Evolutionary conservation across 1,140 invertebrate species (phyloP), one percentile per base, ranked within the genome.

Genomic region (Drosophila parabipectinata): DNA sequence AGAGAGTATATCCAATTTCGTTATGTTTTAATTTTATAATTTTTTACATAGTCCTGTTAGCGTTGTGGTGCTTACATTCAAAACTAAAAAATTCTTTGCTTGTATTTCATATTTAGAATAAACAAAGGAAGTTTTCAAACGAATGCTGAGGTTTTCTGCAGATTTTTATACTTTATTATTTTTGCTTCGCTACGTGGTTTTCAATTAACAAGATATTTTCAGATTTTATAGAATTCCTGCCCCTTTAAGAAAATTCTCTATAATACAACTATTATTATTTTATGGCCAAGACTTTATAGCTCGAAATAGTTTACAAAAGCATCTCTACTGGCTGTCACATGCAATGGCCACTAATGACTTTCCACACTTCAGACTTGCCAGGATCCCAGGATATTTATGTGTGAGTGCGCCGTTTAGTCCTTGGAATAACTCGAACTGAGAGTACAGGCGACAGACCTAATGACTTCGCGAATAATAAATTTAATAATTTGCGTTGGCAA

Each of bases 391-490:
- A 60, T 50, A 72, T 79, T 67, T 56, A 79, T 60, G 62, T 44
- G 34, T 37, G 24, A 41, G 61, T 56, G 30, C 30, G 30, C 24
- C 41, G 44, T 30, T 50, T 57, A 57, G 63, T 55, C 41, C 63
- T 18, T 12, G 39, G 41, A 63, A 53, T 61, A 57, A 44, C 50
- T 68, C 53, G 68, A 57, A 68, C 44, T 62, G 47, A 12, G 47
- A 52, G 58, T 7, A 48, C 26, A 26, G 44, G 59, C 59, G 59
- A 80, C 53, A 56, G n/a, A 24, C 45, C 61, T 63, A 81, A 78
- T 75, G 69, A 81, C 67, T 77, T 72, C 67, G 52, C 53, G 69
- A 57, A 78, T 62, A 68, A 76, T 81, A 87, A 76, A 81, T 80
- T 72, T 53, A 68, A 74, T 60, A 69, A 66, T 72, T 77, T 67